Percentiles rank a stretch among this genome's conserved stretches.
Conservation (phyloP, 2,888 invertebrate genomes). For the Melinaea menophilus region DNA sequence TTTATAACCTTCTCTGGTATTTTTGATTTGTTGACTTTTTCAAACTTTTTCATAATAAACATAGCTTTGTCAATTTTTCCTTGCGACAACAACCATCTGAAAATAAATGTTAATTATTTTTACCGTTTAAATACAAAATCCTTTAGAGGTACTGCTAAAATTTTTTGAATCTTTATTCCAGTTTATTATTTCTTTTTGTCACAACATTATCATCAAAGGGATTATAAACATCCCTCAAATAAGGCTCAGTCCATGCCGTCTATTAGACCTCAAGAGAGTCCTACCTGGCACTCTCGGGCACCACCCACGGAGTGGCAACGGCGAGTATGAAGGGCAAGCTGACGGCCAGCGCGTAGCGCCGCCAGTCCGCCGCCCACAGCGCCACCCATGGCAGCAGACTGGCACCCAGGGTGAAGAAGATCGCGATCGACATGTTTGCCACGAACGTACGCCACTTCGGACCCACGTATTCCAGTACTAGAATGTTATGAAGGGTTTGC, state of each 20-base stretch:
- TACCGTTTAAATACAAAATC: neutral
- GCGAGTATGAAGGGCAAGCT: constrained; percentile 87
- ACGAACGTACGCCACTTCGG: constrained; percentile 94
- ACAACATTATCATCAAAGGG: no score
- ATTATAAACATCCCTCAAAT: no score
- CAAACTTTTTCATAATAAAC: constrained; percentile 86
- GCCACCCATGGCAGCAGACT: constrained; percentile 91
- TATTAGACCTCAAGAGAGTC: constrained; percentile 8
- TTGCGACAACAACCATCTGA: constrained; percentile 91
- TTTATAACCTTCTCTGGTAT: constrained; percentile 85
- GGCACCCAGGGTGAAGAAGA: constrained; percentile 91
- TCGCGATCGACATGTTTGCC: constrained; percentile 93
- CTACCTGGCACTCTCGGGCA: constrained; percentile 91
- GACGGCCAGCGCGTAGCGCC: constrained; percentile 85
- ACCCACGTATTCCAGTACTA: constrained; percentile 92
- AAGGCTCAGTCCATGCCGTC: neutral
- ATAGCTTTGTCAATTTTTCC: constrained; percentile 89
- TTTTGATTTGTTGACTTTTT: constrained; percentile 85
- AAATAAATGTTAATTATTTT: constrained; percentile 31
- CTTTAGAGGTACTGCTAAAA: neutral
- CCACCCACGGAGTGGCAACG: constrained; percentile 84
- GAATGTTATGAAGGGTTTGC: neutral
- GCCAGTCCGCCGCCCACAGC: constrained; percentile 88
- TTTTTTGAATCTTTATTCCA: neutral
- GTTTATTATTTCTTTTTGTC: neutral